Evolutionary conservation across 2,797 vertebrate species (phyloP).

Genomic region (Artibeus lituratus): DNA sequence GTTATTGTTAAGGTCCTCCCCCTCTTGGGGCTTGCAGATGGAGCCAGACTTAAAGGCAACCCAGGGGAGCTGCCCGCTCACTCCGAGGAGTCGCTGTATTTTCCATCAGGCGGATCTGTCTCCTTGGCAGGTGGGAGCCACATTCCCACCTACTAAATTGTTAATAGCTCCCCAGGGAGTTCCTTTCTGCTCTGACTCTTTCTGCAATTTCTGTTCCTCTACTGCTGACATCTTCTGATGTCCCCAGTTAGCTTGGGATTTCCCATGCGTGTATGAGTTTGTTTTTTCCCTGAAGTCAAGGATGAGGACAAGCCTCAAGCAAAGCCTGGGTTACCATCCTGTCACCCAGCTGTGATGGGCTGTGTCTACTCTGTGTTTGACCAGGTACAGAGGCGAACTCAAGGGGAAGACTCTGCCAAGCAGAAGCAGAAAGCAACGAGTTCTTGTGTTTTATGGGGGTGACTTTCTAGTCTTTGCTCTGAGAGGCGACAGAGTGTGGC

Average conservation of each 20-base stretch:
- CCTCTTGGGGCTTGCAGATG: conserved; percentile 4
- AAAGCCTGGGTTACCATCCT: background rate
- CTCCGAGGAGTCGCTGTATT: conserved; percentile 6
- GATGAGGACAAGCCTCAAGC: background rate
- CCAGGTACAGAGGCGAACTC: background rate
- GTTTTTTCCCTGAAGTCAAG: background rate
- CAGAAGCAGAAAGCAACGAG: background rate
- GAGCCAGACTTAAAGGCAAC: conserved; percentile 42
- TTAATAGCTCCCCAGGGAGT: conserved; percentile 71
- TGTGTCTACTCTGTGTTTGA: background rate
- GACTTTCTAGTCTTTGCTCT: background rate
- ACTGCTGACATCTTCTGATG: conserved; percentile 31
- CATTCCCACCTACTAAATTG: conserved; percentile 72
- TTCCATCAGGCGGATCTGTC: conserved; percentile 48
- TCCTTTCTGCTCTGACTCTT: conserved; percentile 56
- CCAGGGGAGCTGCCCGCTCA: conserved; percentile 24
- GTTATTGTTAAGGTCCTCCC: background rate
- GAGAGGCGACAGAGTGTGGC: background rate
- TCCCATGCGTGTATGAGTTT: background rate
- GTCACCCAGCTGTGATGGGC: background rate
- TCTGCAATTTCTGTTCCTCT: conserved; percentile 51
- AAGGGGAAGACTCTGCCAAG: background rate
- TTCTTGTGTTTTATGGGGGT: background rate
- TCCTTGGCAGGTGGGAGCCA: conserved; percentile 67
- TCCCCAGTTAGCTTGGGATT: conserved; percentile 20